Base-by-base conservation (phyloP, 2,113 vertebrate genomes). In the Cyphomyrus plagiostoma region DNA sequence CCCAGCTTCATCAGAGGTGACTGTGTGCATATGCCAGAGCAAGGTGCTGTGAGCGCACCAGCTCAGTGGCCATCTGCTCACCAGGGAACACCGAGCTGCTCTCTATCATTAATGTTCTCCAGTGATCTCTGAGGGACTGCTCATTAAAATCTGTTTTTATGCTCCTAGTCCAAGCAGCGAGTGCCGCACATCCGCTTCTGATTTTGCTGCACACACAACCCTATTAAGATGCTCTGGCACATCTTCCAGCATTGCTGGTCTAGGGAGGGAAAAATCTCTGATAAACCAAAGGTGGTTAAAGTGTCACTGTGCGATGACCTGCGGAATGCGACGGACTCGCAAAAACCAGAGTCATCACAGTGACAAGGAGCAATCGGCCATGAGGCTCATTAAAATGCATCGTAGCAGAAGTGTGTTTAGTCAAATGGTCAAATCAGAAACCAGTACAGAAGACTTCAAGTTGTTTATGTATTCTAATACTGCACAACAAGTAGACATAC, bases 61-160 rank as follows among this genome's bases (percentile, higher is more conserved):
- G 13, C 70, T 49, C 48, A 62, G 62, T 52, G 85, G 88, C 87
- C 56, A 17, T 53, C 49, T 56, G 39, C 50, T 50, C 86, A 88
- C 88, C 87, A 39, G 45, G 82, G 89, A 86, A 42, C n/a, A 46
- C n/a, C 80, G 30, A 82, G 62, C 50, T 77, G 53, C 39, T 35
- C 62, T 30, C n/a, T 82, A 13, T 87, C 62, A 42, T 46, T 90
- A 87, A 90, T 74, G 83, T 87, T 58, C 80, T 26, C 46, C 45
- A n/a, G 83, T 42, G 58, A 86, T 88, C 66, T 87, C 42, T 87
- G 56, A 89, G 42, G 84, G 62, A 62, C 74, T 89, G 83, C 84
- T 91, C 88, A 91, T 89, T 91, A 91, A 89, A 39, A 89, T 45
- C 21, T 83, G 21, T n/a, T 58, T 39, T 50, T 46, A 6, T 77